These are phyloP conservation scores for Ganaspis sp. DNA, from an alignment of 1,140 invertebrate species.

Conservation along the genomic window DNA sequence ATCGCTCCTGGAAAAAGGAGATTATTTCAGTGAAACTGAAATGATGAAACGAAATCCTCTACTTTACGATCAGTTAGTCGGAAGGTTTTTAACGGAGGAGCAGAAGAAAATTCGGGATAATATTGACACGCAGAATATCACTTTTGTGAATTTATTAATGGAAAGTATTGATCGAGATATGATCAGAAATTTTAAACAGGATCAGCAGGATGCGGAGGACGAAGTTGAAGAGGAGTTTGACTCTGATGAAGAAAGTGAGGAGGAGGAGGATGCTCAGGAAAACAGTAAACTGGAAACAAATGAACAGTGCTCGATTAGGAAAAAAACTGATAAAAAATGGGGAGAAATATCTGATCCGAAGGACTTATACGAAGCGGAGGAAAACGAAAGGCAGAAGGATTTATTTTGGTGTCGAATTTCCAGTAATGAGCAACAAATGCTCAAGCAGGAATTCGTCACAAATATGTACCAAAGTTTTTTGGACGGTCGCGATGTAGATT, in stretches of 20 bases:
- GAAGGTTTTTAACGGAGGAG: conserved; percentile 87
- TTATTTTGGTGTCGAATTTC: conserved; percentile 48
- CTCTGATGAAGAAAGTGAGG: conserved; percentile 54
- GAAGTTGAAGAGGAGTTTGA: conserved; percentile 74
- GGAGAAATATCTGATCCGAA: conserved; percentile 39
- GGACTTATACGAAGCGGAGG: conserved; percentile 11
- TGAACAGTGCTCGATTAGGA: neutral
- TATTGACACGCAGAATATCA: conserved; percentile 77
- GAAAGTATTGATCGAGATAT: conserved; percentile 82
- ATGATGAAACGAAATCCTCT: conserved; percentile 95
- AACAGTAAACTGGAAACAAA: conserved; percentile 35
- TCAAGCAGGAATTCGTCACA: conserved; percentile 89
- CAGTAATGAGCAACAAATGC: conserved; percentile 78
- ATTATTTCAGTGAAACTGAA: conserved; percentile 93
- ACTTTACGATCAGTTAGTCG: conserved; percentile 91
- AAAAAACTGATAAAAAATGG: conserved; percentile 39
- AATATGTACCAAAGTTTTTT: conserved; percentile 93
- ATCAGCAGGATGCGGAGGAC: conserved; percentile 80
- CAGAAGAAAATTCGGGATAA: conserved; percentile 83
- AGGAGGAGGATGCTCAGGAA: conserved; percentile 56
- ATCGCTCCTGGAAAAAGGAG: conserved; percentile 83
- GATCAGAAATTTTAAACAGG: conserved; percentile 79
- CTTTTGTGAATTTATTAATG: conserved; percentile 82
- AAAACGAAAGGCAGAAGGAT: conserved; percentile 19
- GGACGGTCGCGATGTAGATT: conserved; percentile 87